Conservation (phyloP, 2,888 invertebrate species). For the Andrena marginata region DNA sequence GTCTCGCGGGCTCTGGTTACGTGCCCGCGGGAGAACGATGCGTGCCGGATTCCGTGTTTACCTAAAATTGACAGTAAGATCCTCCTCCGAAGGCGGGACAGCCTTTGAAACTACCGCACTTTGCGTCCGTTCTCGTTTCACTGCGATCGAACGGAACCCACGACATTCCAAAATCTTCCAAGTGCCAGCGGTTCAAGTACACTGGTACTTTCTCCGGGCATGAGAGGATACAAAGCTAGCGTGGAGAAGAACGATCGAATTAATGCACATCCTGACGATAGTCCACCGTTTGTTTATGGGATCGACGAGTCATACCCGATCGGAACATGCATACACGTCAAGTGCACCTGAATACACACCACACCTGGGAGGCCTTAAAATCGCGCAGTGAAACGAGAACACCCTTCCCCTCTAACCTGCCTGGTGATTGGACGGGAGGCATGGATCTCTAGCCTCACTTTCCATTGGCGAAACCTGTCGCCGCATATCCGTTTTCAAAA, state of each 20-base stretch:
- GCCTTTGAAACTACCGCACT: slow-evolving; percentile 61
- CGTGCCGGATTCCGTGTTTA: slow-evolving; percentile 17
- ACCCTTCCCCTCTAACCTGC: slow-evolving; percentile 29
- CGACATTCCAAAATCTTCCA: slow-evolving; percentile 52
- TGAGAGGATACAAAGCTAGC: not conserved
- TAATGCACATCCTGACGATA: slow-evolving; percentile 37
- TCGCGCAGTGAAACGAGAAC: slow-evolving; percentile 47
- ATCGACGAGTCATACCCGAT: slow-evolving; percentile 51
- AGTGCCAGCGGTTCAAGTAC: slow-evolving; percentile 3
- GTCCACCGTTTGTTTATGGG: slow-evolving; percentile 52
- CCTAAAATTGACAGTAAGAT: slow-evolving; percentile 43
- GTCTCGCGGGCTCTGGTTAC: not conserved
- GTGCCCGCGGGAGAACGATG: too few relatives aligned
- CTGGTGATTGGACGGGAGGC: not conserved
- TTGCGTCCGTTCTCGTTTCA: slow-evolving; percentile 43
- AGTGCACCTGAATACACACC: slow-evolving; percentile 41
- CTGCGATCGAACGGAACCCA: slow-evolving; percentile 29
- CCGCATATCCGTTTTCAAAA: slow-evolving; percentile 32
- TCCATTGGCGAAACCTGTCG: slow-evolving; percentile 8
- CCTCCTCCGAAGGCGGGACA: not conserved
- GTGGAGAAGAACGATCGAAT: slow-evolving; percentile 2
- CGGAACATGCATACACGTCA: slow-evolving; percentile 45
- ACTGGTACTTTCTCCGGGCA: not conserved
- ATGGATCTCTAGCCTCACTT: not conserved
- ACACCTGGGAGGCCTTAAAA: slow-evolving; percentile 38